These are phyloP conservation scores for Drosophila nebulosa DNA, from an alignment of 1,140 invertebrate species.

Conservation along the genomic window DNA sequence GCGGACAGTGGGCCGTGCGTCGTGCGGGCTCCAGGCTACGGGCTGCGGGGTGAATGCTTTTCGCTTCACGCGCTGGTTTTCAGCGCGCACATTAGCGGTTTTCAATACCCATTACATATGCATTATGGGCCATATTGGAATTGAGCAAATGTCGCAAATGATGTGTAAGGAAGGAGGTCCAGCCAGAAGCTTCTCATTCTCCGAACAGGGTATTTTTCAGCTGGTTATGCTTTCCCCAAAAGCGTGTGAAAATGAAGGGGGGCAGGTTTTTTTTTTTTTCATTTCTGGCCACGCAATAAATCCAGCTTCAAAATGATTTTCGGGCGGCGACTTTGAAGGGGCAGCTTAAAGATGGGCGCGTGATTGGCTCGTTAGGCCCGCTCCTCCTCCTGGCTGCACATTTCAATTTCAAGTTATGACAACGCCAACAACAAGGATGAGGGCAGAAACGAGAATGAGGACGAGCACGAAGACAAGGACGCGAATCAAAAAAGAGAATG, in stretches of 20 bases:
- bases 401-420: constrained; percentile 74
- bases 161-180: no score
- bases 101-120: background rate
- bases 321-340: constrained; percentile 11
- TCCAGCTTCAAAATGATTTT: constrained; percentile 72
- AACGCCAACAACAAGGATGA: constrained; percentile 13
- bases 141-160: background rate
- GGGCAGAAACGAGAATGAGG: background rate
- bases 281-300: constrained; percentile 51
- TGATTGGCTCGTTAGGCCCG: constrained; percentile 52
- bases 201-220: no score
- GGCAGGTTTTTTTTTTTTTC: background rate
- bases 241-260: background rate
- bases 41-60: background rate
- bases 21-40: constrained; percentile 15
- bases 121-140: background rate
- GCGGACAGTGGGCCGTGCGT: constrained; percentile 44
- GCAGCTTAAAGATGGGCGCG: constrained; percentile 43
- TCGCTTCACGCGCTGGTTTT: constrained; percentile 29
- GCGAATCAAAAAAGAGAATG: background rate
- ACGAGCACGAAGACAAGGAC: background rate
- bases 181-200: no score
- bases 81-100: constrained; percentile 67
- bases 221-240: no score
- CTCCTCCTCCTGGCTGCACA: background rate